Evolutionary conservation across 92 coral and sea anemone genomes (phyloP).

Genomic region (Hydrozoanthus gracilis): DNA sequence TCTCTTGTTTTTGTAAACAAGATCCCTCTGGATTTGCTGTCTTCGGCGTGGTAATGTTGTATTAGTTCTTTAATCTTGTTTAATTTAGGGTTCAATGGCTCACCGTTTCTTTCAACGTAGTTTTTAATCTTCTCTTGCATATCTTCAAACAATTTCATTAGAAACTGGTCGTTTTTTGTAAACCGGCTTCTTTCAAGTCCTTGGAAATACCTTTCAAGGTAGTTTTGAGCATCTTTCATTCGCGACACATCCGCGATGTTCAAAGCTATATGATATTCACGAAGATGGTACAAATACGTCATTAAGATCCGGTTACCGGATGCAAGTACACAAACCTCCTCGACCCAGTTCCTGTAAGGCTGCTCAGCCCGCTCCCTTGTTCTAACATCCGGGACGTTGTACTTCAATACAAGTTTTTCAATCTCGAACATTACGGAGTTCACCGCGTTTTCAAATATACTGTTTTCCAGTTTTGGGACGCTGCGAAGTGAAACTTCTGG

Average conservation of each 20-base stretch:
- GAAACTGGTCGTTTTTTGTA: conserved; percentile 50
- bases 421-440: conserved; percentile 57
- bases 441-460: conserved; percentile 61
- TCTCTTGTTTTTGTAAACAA: conserved; percentile 82
- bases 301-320: conserved; percentile 69
- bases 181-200: conserved; percentile 57
- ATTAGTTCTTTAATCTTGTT: conserved; percentile 63
- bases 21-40: conserved; percentile 71
- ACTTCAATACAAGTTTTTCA: conserved; percentile 47
- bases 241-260: conserved; percentile 78
- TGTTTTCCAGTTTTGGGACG: conserved; percentile 44
- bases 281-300: conserved; percentile 83
- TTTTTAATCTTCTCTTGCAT: conserved; percentile 44
- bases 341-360: conserved; percentile 86
- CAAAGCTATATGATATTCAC: conserved; percentile 77
- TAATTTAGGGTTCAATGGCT: conserved; percentile 76
- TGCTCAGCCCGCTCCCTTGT: conserved; percentile 59
- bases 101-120: conserved; percentile 55
- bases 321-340: conserved; percentile 51
- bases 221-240: conserved; percentile 72
- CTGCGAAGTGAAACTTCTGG: conserved; percentile 51
- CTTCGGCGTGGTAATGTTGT: conserved; percentile 12
- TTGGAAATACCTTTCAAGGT: conserved; percentile 62
- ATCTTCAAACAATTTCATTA: conserved; percentile 53
- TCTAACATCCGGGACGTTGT: background rate